Evolutionary conservation across 2,888 invertebrate species (phyloP).

Genomic region (Acanthosepion lycidas): DNA sequence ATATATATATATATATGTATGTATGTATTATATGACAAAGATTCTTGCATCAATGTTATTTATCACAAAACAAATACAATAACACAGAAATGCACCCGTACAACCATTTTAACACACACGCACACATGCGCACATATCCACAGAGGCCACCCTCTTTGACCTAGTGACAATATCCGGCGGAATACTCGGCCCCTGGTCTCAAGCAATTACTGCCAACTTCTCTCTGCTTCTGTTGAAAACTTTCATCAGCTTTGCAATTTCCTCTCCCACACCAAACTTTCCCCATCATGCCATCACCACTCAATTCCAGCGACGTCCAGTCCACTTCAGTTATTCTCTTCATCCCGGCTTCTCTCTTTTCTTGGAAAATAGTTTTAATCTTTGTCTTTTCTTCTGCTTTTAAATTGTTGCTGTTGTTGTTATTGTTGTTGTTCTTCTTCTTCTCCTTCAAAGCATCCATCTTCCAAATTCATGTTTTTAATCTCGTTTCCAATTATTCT

Average conservation of each 20-base stretch:
- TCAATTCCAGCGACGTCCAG: neutral
- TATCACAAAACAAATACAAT: no score
- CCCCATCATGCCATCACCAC: neutral
- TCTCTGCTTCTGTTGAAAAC: neutral
- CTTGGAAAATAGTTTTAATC: neutral
- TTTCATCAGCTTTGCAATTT: neutral
- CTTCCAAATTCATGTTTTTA: no score
- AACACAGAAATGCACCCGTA: no score
- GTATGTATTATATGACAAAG: no score
- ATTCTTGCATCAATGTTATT: no score
- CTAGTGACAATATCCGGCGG: constrained; percentile 4
- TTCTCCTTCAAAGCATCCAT: no score
- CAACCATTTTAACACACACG: neutral
- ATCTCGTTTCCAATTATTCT: no score
- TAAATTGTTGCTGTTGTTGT: neutral
- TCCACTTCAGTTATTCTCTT: neutral
- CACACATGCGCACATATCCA: neutral
- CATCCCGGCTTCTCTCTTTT: no score
- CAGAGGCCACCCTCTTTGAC: neutral
- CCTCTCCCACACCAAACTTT: neutral
- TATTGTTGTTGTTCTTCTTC: neutral
- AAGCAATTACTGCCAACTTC: neutral
- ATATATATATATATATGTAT: no score
- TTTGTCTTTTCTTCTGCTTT: neutral
- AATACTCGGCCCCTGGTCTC: neutral